Conservation (phyloP, 2,113 vertebrate species). For the Strigops habroptila region DNA sequence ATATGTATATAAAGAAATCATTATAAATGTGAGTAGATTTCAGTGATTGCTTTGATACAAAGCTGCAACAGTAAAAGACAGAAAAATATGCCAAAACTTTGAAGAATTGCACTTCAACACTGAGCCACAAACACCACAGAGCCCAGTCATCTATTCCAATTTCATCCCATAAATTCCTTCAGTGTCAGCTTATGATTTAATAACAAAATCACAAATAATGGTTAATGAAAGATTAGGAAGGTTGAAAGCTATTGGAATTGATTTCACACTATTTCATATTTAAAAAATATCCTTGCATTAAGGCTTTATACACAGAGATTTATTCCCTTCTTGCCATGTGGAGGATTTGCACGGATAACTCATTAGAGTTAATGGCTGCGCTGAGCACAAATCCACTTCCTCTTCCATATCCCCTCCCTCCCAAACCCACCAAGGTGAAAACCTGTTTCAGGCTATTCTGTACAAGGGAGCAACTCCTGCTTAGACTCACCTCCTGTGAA, state of each 20-base stretch:
- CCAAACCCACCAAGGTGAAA: neutral
- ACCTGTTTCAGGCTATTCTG: neutral
- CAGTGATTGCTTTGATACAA: neutral
- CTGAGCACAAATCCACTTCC: neutral
- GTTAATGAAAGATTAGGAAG: conserved; percentile 35
- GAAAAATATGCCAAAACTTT: neutral
- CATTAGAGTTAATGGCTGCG: neutral
- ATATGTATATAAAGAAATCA: neutral
- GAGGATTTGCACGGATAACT: conserved; percentile 49
- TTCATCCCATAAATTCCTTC: neutral
- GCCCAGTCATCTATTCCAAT: neutral
- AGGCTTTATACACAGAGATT: neutral
- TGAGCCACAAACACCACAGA: neutral
- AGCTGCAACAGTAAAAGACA: neutral
- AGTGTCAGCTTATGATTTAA: conserved; percentile 10
- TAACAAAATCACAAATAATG: conserved; percentile 8
- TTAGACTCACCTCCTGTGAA: neutral
- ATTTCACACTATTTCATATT: conserved; percentile 19
- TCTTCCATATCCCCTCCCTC: neutral
- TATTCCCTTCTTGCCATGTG: neutral
- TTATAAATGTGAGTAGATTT: neutral
- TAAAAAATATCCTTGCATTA: conserved; percentile 16
- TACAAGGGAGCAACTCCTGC: neutral
- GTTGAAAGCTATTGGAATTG: conserved; percentile 19
- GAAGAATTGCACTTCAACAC: neutral